phyloP scores from a whole-genome alignment of 2,888 invertebrate genomes.

The Alsophila aescularia region DNA sequence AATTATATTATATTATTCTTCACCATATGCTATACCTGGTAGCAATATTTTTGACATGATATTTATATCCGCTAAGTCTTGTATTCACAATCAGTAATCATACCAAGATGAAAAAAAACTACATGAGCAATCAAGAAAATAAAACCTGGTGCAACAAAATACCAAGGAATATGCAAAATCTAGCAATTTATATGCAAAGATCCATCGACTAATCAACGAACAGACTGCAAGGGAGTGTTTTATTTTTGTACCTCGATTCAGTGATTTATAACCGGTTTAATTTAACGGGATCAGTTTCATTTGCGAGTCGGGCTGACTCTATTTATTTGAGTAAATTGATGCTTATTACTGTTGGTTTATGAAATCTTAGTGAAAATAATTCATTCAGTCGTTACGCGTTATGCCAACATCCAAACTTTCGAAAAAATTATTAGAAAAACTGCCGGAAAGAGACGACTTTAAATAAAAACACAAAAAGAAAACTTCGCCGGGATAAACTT shows the following conservation, averaged over 20 bases:
- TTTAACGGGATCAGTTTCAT: slow-evolving; percentile 34
- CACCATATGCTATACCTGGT: no score
- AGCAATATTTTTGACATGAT: no score
- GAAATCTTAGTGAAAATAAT: no score
- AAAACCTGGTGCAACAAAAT: slow-evolving; percentile 23
- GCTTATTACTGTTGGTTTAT: background rate
- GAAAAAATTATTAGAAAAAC: background rate
- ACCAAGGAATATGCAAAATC: slow-evolving; percentile 39
- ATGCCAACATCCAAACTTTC: no score
- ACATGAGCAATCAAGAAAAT: slow-evolving; percentile 29
- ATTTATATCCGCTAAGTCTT: background rate
- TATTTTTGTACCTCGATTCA: slow-evolving; percentile 48
- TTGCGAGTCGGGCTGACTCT: slow-evolving; percentile 26
- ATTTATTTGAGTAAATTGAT: background rate
- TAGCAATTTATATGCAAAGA: slow-evolving; percentile 49
- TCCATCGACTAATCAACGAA: slow-evolving; percentile 45
- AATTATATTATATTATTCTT: no score
- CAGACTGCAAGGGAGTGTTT: slow-evolving; percentile 37
- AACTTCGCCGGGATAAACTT: background rate
- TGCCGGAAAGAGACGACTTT: background rate
- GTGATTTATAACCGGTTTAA: slow-evolving; percentile 48
- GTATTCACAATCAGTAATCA: background rate
- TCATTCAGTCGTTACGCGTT: background rate
- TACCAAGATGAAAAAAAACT: slow-evolving; percentile 2
- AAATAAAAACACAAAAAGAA: background rate